Evolutionary conservation across 2,113 vertebrate species (phyloP), one percentile per base, ranked within the genome.

Genomic region (Xyliphius kryptos): DNA sequence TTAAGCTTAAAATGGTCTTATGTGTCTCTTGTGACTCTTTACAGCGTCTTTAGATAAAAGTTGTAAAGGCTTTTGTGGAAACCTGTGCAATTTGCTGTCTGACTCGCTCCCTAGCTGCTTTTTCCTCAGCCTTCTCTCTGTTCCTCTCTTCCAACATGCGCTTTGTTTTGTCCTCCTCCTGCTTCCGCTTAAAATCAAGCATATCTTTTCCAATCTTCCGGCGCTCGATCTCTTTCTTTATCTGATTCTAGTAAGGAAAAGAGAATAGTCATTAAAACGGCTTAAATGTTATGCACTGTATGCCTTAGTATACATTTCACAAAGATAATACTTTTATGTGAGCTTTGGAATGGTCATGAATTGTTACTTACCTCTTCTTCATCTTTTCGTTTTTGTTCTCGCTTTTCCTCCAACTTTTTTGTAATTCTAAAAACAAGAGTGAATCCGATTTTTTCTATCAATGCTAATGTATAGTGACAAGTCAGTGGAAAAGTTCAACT

Each of bases 51-150:
- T n/a, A n/a, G n/a, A n/a, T n/a, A 32, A 32, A 32, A 32, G 26
- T 3, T 5, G 26, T 32, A 6, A 32, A 6, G 7, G 26, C 7
- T 32, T 32, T 32, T 32, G 7, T 32, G 26, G 2, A 47, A 14
- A 98, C 96, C 92, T 92, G 71, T 1, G 94, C 95, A 36, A 98
- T 98, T 82, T 98, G 96, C 59, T 93, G 92, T 53, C 83, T 91
- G 67, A 99, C 93, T 0, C 95, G 85, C 13, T 98, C 94, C 58
- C 92, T 83, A 5, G 94, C 95, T 1, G 92, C 92, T 63, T 72
- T 91, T 66, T 98, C 95, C 76, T 97, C 92, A 0, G 90, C 91
- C 71, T 95, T 97, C 71, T 99, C 94, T 69, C 87, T 70, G 77
- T 88, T 94, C 79, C 95, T 91, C 69, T 98, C 96, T 51, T 98